These are phyloP conservation scores for Rousettus leschenaultii DNA, from an alignment of 2,113 vertebrate genomes.

Conservation along the genomic window DNA sequence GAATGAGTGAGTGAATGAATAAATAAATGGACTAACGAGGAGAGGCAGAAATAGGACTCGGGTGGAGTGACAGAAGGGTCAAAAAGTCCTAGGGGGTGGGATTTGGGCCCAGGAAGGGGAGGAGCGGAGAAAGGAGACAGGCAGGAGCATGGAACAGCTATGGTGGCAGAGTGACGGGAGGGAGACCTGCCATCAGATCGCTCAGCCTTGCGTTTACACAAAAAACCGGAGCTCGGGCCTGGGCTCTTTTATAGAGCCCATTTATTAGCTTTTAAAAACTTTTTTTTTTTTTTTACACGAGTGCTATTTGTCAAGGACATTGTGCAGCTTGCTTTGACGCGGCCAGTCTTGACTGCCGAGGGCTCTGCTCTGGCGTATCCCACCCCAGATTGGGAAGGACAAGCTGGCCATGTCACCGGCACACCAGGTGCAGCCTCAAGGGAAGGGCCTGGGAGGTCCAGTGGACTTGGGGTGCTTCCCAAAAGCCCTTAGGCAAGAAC, in stretches of 20 bases:
- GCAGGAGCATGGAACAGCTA: not conserved
- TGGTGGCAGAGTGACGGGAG: not conserved
- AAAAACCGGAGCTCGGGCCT: not conserved
- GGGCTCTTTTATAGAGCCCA: not conserved
- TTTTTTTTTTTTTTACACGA: not conserved
- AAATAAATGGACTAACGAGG: not conserved
- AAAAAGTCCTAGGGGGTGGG: not conserved
- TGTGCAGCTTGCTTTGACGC: not conserved
- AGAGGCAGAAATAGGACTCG: not conserved
- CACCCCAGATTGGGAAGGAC: not conserved
- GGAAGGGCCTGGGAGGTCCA: not conserved
- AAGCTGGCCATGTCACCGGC: not conserved
- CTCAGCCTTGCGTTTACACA: not conserved
- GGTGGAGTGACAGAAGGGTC: not conserved
- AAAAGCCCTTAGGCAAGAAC: not conserved
- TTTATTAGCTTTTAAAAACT: not conserved
- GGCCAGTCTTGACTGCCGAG: not conserved
- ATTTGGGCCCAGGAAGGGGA: not conserved
- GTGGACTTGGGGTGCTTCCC: not conserved
- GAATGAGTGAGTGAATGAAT: not conserved
- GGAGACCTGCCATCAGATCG: not conserved
- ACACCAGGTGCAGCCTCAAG: not conserved
- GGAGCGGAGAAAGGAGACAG: not conserved
- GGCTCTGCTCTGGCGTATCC: not conserved
- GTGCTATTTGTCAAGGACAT: not conserved